These are phyloP conservation scores for Tipula helvola DNA, from an alignment of 2,888 invertebrate species.

Conservation along the genomic window DNA sequence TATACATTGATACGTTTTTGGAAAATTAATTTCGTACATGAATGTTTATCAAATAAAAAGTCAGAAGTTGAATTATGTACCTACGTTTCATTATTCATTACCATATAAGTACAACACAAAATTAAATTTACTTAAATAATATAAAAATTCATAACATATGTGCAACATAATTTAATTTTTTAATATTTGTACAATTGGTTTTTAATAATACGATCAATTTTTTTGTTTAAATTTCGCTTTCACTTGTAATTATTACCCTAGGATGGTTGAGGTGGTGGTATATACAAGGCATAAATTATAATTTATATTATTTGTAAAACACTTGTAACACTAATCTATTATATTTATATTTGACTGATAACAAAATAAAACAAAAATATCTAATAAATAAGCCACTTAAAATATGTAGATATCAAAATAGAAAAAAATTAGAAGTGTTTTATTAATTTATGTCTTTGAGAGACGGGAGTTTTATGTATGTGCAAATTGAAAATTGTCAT, in stretches of 20 bases:
- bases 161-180: not conserved
- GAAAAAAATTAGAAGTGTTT: not conserved
- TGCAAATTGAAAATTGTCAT: not conserved
- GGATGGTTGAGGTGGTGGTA: not conserved
- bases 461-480: not conserved
- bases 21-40: not conserved
- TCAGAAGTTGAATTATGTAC: not conserved
- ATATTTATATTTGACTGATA: conserved; percentile 6
- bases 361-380: conserved; percentile 8
- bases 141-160: not conserved
- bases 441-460: not conserved
- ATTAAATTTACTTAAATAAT: not conserved
- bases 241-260: not conserved
- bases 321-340: conserved; percentile 9
- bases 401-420: not conserved
- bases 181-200: not conserved
- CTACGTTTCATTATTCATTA: not conserved
- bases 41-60: not conserved
- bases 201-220: not conserved
- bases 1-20: not conserved
- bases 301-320: conserved; percentile 10
- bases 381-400: not conserved
- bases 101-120: not conserved
- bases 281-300: not conserved
- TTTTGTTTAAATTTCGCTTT: not conserved